Conservation (phyloP, 2,113 vertebrate species). For the Oryzias curvinotus region DNA sequence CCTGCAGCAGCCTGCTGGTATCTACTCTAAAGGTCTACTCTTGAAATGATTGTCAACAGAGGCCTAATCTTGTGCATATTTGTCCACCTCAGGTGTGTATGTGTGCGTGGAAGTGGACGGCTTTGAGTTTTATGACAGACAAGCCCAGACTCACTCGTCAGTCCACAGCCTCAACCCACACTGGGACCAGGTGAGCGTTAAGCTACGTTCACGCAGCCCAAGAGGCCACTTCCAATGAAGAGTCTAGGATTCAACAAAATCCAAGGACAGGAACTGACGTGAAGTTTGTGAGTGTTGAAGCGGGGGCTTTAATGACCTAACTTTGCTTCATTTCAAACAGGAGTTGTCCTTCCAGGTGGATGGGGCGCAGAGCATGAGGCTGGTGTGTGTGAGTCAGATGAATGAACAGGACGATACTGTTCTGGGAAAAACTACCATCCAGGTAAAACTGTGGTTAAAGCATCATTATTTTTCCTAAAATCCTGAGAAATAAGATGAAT, state of each 20-base stretch:
- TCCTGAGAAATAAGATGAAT: too few relatives aligned
- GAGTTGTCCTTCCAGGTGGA: conserved; percentile 77
- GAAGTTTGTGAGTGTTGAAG: not conserved
- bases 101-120: conserved; percentile 76
- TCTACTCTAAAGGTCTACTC: conserved; percentile 10
- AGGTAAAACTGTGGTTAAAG: conserved; percentile 43
- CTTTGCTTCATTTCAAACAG: conserved; percentile 42
- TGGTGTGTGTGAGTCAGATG: conserved; percentile 68
- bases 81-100: conserved; percentile 61
- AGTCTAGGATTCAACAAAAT: not conserved
- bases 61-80: not conserved
- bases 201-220: too few relatives aligned
- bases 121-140: conserved; percentile 65
- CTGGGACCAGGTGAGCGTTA: conserved; percentile 73
- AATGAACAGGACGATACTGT: conserved; percentile 39
- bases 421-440: conserved; percentile 58
- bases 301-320: not conserved
- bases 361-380: conserved; percentile 55
- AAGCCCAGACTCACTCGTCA: conserved; percentile 70
- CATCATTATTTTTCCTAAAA: too few relatives aligned
- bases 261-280: not conserved
- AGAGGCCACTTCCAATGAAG: too few relatives aligned
- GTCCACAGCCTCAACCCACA: conserved; percentile 61
- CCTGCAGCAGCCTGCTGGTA: conserved; percentile 70
- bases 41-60: not conserved